Base-by-base conservation (phyloP, 2,113 vertebrate genomes). In the Cariama cristata region DNA sequence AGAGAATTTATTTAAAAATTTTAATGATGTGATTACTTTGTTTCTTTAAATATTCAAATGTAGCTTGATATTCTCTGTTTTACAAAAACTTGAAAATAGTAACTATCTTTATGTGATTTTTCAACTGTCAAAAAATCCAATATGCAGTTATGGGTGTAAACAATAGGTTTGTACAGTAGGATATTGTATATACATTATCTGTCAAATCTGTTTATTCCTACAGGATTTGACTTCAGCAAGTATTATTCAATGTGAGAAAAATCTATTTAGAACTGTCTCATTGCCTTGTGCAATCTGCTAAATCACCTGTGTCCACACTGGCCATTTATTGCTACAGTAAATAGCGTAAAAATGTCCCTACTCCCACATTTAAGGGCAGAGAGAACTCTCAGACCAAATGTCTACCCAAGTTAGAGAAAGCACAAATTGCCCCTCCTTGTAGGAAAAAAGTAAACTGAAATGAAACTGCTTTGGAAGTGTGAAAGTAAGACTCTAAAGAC, bases 201-300 rank as follows among this genome's bases (percentile, higher is more conserved):
- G 81, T 97, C 88, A 92, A 93, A 35, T 85, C 27, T 89, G 24
- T 82, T 97, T 92, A 93, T 86, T 85, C 60, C 83, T 86, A 64
- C 17, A 79, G 91, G 77, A 93, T 64, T 87, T 97, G 82, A 81
- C 80, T 96, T 94, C 68, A 94, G 79, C 50, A 77, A 58, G 32
- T 93, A 76, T 45, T 82, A n/a, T 91, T 95, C 58, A 92, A 94
- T 96, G 82, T 96, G 85, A 94, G 73, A 90, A 87, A 95, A 95
- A 96, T 88, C 60, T 88, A 47, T 92, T 93, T 93, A 87, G 77
- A 93, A 73, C 22, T 90, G 85, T 88, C 60, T 93, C 35, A 80
- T 68, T 77, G 71, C 42, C 55, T 87, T 74, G 28, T 67, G n/a
- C 77, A 83, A 88, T 75, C 86, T 84, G 44, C 27, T 88, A 93